phyloP scores from a whole-genome alignment of 2,797 vertebrate species.

The Tauraco hartlaubi region DNA sequence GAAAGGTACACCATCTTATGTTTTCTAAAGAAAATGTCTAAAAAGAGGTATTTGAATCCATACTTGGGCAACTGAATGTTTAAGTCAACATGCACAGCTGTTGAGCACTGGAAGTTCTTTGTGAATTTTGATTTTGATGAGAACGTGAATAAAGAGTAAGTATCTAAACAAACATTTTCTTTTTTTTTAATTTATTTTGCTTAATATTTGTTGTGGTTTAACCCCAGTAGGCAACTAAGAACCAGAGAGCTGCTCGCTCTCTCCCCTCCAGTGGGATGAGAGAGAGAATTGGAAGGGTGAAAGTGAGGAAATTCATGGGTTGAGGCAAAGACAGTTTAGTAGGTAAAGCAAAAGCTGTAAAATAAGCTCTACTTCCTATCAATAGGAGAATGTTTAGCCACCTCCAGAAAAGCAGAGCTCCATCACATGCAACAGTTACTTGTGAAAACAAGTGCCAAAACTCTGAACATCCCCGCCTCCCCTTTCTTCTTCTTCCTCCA shows the following conservation, averaged over 20 bases:
- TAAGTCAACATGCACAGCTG: not conserved
- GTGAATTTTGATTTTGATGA: not conserved
- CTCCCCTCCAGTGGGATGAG: no score
- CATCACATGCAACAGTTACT: fast-evolving
- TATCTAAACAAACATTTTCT: not conserved
- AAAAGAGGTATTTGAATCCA: not conserved
- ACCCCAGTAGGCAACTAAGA: not conserved
- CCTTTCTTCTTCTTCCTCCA: not conserved
- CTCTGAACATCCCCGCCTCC: not conserved
- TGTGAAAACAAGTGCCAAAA: not conserved
- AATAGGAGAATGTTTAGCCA: not conserved
- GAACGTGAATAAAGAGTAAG: not conserved
- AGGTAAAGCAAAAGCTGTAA: not conserved
- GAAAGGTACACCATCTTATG: not conserved
- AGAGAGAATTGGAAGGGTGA: not conserved
- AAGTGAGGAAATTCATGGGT: not conserved
- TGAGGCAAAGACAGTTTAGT: not conserved
- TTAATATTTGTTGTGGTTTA: no score
- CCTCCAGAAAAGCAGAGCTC: not conserved
- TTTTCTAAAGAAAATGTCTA: not conserved
- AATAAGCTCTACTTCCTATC: fast-evolving
- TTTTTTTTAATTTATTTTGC: not conserved
- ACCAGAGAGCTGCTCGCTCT: not conserved
- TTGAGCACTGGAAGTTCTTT: not conserved
- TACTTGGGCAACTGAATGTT: not conserved